These are phyloP conservation scores for Agrochola litura DNA, from an alignment of 2,888 invertebrate genomes.

Conservation along the genomic window DNA sequence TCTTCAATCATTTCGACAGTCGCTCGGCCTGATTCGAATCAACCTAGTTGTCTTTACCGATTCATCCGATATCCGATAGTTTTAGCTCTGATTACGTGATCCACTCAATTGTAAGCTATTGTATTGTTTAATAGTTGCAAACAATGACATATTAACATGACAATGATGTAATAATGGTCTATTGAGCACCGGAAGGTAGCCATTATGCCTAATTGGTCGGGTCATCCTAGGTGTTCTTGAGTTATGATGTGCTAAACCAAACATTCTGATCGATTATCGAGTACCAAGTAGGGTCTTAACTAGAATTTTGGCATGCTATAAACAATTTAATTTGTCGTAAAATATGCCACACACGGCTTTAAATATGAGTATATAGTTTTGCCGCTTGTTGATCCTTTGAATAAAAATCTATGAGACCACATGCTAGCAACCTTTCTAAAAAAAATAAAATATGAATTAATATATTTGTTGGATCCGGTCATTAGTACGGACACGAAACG, in stretches of 20 bases:
- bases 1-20: constrained; percentile 45
- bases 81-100: constrained; percentile 14
- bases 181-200: neutral
- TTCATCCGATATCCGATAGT: constrained; percentile 13
- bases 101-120: neutral
- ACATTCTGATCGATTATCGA: neutral
- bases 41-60: constrained; percentile 39
- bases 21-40: constrained; percentile 32
- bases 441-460: too few species aligned
- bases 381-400: neutral
- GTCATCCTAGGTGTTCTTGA: neutral
- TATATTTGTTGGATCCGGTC: too few species aligned
- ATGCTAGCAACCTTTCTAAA: neutral
- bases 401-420: neutral
- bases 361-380: neutral
- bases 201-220: constrained; percentile 9
- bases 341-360: constrained; percentile 1
- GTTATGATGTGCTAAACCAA: neutral
- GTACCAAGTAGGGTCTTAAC: neutral
- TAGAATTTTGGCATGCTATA: constrained; percentile 14
- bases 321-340: constrained; percentile 4
- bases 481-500: too few species aligned
- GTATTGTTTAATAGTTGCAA: neutral
- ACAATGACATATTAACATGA: constrained; percentile 41
- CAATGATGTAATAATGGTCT: constrained; percentile 22